phyloP scores from a whole-genome alignment of 2,888 invertebrate genomes.

The Imbricaverruca yamaguchii region DNA sequence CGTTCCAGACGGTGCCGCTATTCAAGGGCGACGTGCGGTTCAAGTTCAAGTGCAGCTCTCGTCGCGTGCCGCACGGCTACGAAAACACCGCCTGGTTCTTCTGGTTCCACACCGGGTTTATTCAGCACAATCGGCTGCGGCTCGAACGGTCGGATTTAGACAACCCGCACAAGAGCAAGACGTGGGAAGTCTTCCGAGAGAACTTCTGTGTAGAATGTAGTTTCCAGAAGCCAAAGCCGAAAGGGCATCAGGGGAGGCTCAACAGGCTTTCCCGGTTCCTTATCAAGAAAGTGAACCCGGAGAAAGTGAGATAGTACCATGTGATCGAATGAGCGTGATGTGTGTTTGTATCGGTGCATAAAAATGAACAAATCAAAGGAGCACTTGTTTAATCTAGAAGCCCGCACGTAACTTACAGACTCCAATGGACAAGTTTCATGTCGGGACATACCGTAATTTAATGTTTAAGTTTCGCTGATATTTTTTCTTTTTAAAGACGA shows the following conservation, averaged over 20 bases:
- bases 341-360: too few relatives aligned
- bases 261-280: background rate
- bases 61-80: conserved; percentile 43
- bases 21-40: background rate
- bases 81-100: conserved; percentile 48
- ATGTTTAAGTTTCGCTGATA: too few relatives aligned
- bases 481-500: too few relatives aligned
- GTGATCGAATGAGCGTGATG: too few relatives aligned
- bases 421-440: too few relatives aligned
- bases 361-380: too few relatives aligned
- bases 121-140: conserved; percentile 41
- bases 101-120: conserved; percentile 47
- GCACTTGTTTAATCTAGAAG: too few relatives aligned
- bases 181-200: conserved; percentile 42
- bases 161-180: conserved; percentile 46
- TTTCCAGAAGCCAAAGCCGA: background rate
- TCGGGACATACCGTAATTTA: too few relatives aligned
- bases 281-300: background rate
- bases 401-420: too few relatives aligned
- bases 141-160: conserved; percentile 45
- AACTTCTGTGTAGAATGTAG: conserved; percentile 39
- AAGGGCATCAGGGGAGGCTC: background rate
- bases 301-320: background rate
- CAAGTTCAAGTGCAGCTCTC: conserved; percentile 14
- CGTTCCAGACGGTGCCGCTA: background rate